A percentile compares a stretch with the other conserved stretches of the same genome.
phyloP scores from a whole-genome alignment of 2,113 vertebrate species.

The Ceyx melanurus region DNA sequence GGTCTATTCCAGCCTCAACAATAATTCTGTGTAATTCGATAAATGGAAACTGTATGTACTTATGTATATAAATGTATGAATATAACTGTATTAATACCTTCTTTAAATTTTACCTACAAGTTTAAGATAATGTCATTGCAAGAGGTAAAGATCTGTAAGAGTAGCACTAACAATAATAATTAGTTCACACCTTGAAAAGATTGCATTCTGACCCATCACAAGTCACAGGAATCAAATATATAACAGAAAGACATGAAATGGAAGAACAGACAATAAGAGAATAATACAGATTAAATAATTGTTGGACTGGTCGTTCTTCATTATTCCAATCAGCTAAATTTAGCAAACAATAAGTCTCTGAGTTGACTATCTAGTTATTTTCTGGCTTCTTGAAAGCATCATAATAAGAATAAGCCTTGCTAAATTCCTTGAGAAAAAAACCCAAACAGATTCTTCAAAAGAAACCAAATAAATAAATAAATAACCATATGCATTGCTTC shows the following conservation, averaged over 20 bases:
- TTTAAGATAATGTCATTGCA: neutral
- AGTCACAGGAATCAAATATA: neutral
- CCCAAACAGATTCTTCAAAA: neutral
- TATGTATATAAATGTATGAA: too few relatives aligned
- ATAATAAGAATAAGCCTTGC: neutral
- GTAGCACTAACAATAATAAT: neutral
- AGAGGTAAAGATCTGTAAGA: neutral
- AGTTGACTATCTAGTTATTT: neutral
- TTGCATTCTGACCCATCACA: neutral
- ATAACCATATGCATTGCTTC: neutral
- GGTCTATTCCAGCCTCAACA: too few relatives aligned
- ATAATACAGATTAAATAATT: neutral
- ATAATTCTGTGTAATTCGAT: too few relatives aligned
- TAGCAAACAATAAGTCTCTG: fast-evolving
- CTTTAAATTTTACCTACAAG: neutral
- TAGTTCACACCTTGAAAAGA: neutral
- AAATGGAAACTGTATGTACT: neutral
- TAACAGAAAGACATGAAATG: neutral
- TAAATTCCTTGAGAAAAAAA: neutral
- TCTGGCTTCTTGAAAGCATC: neutral
- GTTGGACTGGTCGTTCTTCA: neutral
- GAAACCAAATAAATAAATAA: neutral
- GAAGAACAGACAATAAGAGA: neutral
- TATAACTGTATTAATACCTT: neutral
- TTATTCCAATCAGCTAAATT: neutral